These are phyloP conservation scores for Taurulus bubalis DNA, from an alignment of 2,113 vertebrate species.

Conservation along the genomic window DNA sequence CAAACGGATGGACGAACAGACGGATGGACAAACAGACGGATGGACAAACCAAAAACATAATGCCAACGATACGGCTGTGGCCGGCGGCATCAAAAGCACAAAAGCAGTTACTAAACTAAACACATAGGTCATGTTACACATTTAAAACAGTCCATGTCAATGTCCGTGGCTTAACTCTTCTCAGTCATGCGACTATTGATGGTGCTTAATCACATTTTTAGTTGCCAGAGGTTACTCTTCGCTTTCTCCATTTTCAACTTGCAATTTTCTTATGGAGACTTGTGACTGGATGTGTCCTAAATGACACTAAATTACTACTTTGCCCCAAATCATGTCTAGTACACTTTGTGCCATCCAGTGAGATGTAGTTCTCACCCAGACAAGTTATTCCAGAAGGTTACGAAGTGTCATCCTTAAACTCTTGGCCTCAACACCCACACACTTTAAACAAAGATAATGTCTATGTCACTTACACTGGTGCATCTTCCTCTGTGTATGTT, in stretches of 20 bases:
- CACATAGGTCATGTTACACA: neutral
- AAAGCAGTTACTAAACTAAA: neutral
- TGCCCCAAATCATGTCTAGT: neutral
- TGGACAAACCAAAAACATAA: neutral
- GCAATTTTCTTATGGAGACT: neutral
- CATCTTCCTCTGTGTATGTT: constrained; percentile 44
- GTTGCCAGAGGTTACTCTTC: neutral
- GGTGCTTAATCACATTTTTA: neutral
- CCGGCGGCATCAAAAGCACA: neutral
- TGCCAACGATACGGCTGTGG: neutral
- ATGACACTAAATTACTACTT: constrained; percentile 8
- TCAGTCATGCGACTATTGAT: neutral
- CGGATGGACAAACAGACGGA: no score
- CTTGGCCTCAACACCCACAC: constrained; percentile 43
- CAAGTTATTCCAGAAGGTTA: constrained; percentile 36
- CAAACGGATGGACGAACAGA: neutral
- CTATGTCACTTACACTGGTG: constrained; percentile 41
- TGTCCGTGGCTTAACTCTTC: neutral
- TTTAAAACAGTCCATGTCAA: neutral
- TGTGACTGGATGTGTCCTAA: neutral
- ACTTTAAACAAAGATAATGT: constrained; percentile 49
- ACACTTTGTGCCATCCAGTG: constrained; percentile 12
- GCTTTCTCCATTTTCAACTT: neutral
- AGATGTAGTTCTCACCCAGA: constrained; percentile 20
- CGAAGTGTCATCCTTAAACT: constrained; percentile 52